Base-by-base conservation (phyloP, 2,888 invertebrate species). In the Lepeophtheirus nordmannii region DNA sequence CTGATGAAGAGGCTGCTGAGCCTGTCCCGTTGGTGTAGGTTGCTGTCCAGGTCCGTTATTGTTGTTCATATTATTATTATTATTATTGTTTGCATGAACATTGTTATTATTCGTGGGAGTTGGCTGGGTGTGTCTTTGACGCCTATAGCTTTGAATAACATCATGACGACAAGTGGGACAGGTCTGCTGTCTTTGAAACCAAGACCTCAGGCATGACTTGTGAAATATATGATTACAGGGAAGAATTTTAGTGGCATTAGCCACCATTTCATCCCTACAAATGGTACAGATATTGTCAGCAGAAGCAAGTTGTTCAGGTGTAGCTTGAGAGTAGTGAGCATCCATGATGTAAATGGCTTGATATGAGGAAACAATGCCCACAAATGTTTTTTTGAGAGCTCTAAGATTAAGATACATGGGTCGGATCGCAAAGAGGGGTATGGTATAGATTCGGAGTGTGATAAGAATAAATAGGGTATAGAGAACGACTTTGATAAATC, bases 171-270 rank as follows among this genome's bases (percentile, higher is more conserved):
- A 99, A 7, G 98, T 99, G 1, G 98, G 98, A 74, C 98, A 99
- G 7, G 98, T 98, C 79, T 99, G 98, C 76, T 99, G 98, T 10
- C 98, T 83, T 78, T 98, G 98, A 79, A 99, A 99, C 98, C 98
- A 99, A 53, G 94, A 92, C 62, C 97, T 84, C 67, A 98, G 81
- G 77, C 98, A 98, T 66, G 89, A 87, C 59, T 94, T 89, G 78
- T 99, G 98, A 81, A 99, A 98, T 73, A 99, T 97, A 77, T 99
- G 98, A 76, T 93, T 93, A 78, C 98, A 99, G 0, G 98, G 97
- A 70, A 99, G 78, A 75, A 96, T 97, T 78, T 99, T 98, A 56
- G 94, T 87, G 63, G 83, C 85, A 69, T 80, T 78, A 73, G 69
- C 67, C 10, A 69, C 37, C 70, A 70, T 70, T 64, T 70, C 70